Evolutionary conservation across 1,140 invertebrate species (phyloP), one percentile per base, ranked within the genome.

Genomic region (Diplogasteroides magnus): DNA sequence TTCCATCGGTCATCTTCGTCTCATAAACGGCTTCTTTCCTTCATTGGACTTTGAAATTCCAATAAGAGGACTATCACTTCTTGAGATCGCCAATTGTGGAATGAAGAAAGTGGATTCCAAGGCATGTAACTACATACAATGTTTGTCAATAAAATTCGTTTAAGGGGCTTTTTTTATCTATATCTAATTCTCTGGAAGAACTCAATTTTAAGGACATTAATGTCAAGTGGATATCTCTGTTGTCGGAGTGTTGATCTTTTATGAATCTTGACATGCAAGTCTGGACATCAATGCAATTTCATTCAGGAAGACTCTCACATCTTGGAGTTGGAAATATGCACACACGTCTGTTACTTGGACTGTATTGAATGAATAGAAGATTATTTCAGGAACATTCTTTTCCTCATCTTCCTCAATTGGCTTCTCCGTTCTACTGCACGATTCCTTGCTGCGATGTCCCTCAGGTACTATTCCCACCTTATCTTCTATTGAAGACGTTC

Each of bases 401-500:
- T 71, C 2, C 58, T 71, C 25, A 58, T 65, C 29, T 27, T 27
- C 1, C 56, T 71, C 26, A 63, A 71, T 31, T 31, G 19, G 1
- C 1, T 58, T 11, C 26, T 71, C 31, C 69, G 69, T n/a, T n/a
- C 23, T 15, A 61, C 55, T 58, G 66, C 69, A 1, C 69, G 69
- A 2, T 71, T 71, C 69, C 61, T 71, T 11, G 69, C 69, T 13
- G 64, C 69, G 31, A 23, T 71, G n/a, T 55, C 65, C 31, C 57
- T 71, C 23, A 63, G 63, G 19, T 59, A 55, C 2, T 56, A 66
- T 28, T 64, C 62, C 13, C 57, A 66, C 31, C 27, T 71, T n/a
- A 63, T n/a, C n/a, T n/a, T n/a, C n/a, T n/a, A n/a, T n/a, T n/a
- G n/a, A n/a, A n/a, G n/a, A n/a, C n/a, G n/a, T n/a, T n/a, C n/a